Conservation (phyloP, 1,140 invertebrate genomes). For the Drosophila watanabei region DNA sequence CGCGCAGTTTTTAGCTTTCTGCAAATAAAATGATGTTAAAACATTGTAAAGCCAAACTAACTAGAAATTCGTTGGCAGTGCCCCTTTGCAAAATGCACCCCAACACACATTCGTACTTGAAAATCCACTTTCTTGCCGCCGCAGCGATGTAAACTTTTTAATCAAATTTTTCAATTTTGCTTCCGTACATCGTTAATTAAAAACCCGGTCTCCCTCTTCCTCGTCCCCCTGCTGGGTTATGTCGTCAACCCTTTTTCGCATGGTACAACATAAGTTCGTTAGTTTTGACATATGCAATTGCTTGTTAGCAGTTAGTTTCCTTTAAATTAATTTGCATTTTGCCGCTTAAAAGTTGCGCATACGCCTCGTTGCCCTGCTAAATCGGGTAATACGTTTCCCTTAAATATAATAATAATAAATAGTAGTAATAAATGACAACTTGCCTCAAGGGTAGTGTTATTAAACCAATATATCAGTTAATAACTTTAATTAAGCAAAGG, state of each 20-base stretch:
- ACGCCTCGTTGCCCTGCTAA: slow-evolving; percentile 33
- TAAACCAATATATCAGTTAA: slow-evolving; percentile 9
- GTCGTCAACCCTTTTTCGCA: slow-evolving; percentile 13
- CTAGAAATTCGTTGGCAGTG: slow-evolving; percentile 63
- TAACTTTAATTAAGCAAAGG: slow-evolving; percentile 19
- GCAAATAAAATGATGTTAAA: slow-evolving; percentile 81
- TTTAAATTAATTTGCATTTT: slow-evolving; percentile 60
- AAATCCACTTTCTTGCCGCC: slow-evolving; percentile 71
- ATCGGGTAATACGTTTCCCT: background rate
- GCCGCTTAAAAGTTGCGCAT: slow-evolving; percentile 56
- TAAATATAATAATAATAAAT: background rate
- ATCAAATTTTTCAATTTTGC: slow-evolving; percentile 83
- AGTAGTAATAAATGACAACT: background rate
- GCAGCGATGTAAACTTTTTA: slow-evolving; percentile 69
- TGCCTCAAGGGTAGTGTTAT: no score
- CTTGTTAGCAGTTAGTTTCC: slow-evolving; percentile 44
- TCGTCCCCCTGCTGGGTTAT: slow-evolving; percentile 2
- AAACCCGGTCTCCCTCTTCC: slow-evolving; percentile 36
- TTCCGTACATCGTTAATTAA: slow-evolving; percentile 79
- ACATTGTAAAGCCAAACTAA: slow-evolving; percentile 81
- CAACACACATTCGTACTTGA: slow-evolving; percentile 61
- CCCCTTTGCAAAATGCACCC: slow-evolving; percentile 5
- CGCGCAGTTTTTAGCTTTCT: slow-evolving; percentile 38
- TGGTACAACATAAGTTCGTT: slow-evolving; percentile 48
- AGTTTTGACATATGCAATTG: slow-evolving; percentile 57